Evolutionary conservation across 2,888 invertebrate species (phyloP), one percentile per base, ranked within the genome.

Genomic region (Spatulosminthurus flaviceps): DNA sequence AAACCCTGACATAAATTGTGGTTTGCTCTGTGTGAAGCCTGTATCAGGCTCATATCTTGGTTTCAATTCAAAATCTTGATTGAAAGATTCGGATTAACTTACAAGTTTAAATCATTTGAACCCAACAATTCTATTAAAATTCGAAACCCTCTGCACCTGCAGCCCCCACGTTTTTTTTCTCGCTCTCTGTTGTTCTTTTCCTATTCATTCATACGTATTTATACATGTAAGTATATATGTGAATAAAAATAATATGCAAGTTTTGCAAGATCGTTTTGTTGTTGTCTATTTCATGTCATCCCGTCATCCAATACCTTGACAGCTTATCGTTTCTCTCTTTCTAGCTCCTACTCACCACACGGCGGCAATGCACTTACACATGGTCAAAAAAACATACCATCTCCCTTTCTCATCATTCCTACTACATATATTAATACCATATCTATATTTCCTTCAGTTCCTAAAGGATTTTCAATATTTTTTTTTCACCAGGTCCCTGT

Each of bases 1-100:
- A 72, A 72, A 72, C 51, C 72, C 72, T 72, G 72, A 72, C 72
- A 72, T 51, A 43, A 51, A 72, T 70, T 72, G 72, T 22, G n/a
- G n/a, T 41, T 21, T 22, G 42, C 70, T 70, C 70, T 41, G 70
- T 34, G 13, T 70, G 70, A 70, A 41, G 70, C 70, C 70, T 34
- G 5, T 26, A 70, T 19, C n/a, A 4, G 41, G 19, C 70, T 41
- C 70, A 29, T n/a, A n/a, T 70, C 41, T 70, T 21, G 41, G 41
- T 70, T 70, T 70, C 70, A 70, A 42, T 64, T 64, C 26, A 24
- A 64, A 64, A 64, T 64, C 26, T 41, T 70, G 70, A 70, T 70
- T 70, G 70, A 70, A 41, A 42, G 70, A 21, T 41, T 41, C 16
- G 70, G 19, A 26, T 67, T 67, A 26, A 29, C 67, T 67, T 67